A percentile compares a stretch with the other conserved stretches of the same genome.
phyloP scores from a whole-genome alignment of 2,797 vertebrate species.

The Peromyscus eremicus region DNA sequence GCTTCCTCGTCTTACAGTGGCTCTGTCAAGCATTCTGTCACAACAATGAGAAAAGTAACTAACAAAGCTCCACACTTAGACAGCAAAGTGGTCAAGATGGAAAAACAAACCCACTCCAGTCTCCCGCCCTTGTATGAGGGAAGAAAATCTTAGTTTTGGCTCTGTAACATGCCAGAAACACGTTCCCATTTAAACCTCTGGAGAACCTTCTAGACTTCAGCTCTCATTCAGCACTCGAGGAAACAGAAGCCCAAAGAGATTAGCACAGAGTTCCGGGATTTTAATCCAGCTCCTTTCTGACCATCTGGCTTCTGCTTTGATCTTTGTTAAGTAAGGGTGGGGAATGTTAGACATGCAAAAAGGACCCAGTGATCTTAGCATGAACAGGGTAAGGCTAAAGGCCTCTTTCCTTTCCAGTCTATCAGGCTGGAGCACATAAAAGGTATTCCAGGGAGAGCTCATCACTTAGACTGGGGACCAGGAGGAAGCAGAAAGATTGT shows the following conservation, averaged over 20 bases:
- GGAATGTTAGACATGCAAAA: neutral
- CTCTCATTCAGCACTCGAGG: neutral
- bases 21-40: neutral
- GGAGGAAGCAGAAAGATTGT: neutral
- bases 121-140: neutral
- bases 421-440: neutral
- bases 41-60: neutral
- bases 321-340: neutral
- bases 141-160: constrained; percentile 41
- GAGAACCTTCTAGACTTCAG: constrained; percentile 44
- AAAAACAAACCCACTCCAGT: neutral
- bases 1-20: no score
- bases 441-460: neutral
- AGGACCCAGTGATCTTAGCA: neutral
- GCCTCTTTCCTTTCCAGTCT: neutral
- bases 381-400: neutral
- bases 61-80: neutral
- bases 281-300: constrained; percentile 37
- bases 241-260: neutral
- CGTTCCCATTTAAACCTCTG: constrained; percentile 33
- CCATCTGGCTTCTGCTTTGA: neutral
- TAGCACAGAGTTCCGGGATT: neutral
- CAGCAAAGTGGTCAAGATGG: neutral
- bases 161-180: neutral
- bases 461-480: neutral